phyloP scores from a whole-genome alignment of 2,888 invertebrate genomes.

The Opisthograptis luteolata region DNA sequence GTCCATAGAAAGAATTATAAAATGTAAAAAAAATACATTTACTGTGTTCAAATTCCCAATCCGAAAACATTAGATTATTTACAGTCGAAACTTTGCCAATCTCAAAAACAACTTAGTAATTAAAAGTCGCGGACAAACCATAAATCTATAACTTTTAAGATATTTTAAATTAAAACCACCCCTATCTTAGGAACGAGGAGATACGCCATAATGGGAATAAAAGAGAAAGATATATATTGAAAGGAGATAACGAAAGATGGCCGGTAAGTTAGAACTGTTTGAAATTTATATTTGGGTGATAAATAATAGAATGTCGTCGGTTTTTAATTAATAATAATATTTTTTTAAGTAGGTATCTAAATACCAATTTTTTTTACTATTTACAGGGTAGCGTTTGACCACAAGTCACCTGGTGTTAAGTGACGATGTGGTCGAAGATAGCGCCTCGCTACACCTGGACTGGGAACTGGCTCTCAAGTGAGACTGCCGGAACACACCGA shows the following conservation, averaged over 20 bases:
- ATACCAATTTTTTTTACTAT: too few species aligned
- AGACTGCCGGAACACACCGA: too few species aligned
- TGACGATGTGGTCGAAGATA: too few species aligned
- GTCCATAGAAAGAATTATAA: too few species aligned
- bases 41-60: conserved; percentile 13
- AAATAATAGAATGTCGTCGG: conserved; percentile 4
- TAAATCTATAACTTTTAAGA: conserved; percentile 74
- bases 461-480: too few species aligned
- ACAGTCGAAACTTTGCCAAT: conserved; percentile 42
- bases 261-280: conserved; percentile 16
- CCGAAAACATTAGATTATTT: conserved; percentile 36
- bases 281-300: conserved; percentile 12
- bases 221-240: conserved; percentile 21
- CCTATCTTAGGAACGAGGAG: conserved; percentile 12
- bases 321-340: background rate
- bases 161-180: conserved; percentile 59
- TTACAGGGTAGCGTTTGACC: too few species aligned
- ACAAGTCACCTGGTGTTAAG: too few species aligned
- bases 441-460: too few species aligned
- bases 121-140: conserved; percentile 60
- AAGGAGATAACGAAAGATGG: conserved; percentile 19
- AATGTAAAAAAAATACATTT: too few species aligned
- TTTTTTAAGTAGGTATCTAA: too few species aligned
- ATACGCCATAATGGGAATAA: conserved; percentile 15
- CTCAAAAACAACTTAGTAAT: conserved; percentile 59